Evolutionary conservation across 2,797 vertebrate species (phyloP).

Genomic region (Avahi laniger): DNA sequence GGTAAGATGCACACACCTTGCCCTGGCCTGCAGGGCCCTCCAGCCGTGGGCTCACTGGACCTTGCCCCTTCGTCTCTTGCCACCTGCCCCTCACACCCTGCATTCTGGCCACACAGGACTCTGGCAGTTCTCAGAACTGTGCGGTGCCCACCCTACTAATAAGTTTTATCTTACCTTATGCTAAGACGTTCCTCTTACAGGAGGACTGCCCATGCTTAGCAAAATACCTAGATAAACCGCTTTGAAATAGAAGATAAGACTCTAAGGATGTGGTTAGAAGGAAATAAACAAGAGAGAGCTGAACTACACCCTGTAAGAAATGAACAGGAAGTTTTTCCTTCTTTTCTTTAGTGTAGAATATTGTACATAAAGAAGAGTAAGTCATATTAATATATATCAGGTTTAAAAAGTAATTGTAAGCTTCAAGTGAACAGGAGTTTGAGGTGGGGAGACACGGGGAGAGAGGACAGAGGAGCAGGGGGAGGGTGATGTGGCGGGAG

Average conservation of each 20-base stretch:
- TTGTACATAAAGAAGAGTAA: not conserved
- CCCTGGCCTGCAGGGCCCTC: not conserved
- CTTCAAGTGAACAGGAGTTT: not conserved
- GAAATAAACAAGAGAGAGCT: not conserved
- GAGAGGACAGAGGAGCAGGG: not conserved
- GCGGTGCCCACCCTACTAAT: not conserved
- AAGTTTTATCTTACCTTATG: not conserved
- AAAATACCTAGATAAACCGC: not conserved
- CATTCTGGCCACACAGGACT: not conserved
- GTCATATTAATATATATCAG: not conserved
- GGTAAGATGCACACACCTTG: not conserved
- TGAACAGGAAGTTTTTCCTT: not conserved
- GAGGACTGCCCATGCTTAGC: not conserved
- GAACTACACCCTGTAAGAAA: not conserved
- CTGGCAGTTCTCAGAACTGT: not conserved
- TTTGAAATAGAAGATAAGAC: not conserved
- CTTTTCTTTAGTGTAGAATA: not conserved
- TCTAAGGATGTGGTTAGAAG: not conserved
- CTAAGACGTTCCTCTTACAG: not conserved
- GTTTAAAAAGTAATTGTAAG: not conserved
- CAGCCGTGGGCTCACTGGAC: not conserved
- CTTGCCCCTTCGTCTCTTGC: not conserved
- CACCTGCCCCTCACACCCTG: not conserved
- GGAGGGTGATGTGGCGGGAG: accelerated
- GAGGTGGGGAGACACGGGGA: not conserved